Conservation (phyloP, 92 coral and sea anemone genomes). For the Plumapathes pennacea region DNA sequence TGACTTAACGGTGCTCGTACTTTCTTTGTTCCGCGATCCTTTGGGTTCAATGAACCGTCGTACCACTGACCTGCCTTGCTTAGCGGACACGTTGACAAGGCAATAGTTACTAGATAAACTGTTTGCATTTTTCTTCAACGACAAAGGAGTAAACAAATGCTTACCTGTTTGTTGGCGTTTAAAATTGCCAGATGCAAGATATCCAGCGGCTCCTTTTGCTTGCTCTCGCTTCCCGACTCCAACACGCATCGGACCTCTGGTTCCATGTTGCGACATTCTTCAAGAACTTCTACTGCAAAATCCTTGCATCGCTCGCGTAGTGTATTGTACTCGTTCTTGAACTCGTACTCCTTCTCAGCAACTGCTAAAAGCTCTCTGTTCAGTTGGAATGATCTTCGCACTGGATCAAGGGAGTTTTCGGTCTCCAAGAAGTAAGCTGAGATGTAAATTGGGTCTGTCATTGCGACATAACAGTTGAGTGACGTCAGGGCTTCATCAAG, state of each 20-base stretch:
- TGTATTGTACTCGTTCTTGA: conserved; percentile 67
- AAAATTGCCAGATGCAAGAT: conserved; percentile 53
- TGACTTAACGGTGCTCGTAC: too few relatives aligned
- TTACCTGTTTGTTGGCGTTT: conserved; percentile 40
- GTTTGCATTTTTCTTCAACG: too few relatives aligned
- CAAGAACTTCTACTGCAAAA: conserved; percentile 69
- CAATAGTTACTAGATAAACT: too few relatives aligned
- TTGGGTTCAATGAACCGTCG: too few relatives aligned
- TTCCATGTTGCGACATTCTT: conserved; percentile 80
- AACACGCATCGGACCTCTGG: conserved; percentile 68
- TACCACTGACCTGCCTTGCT: too few relatives aligned
- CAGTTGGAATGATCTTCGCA: conserved; percentile 61
- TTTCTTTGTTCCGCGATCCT: too few relatives aligned
- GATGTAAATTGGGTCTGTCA: conserved; percentile 65
- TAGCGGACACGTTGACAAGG: too few relatives aligned
- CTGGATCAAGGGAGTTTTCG: conserved; percentile 44
- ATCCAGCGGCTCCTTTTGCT: conserved; percentile 29
- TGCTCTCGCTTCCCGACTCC: conserved; percentile 21
- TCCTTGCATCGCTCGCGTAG: conserved; percentile 69
- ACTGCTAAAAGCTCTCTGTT: conserved; percentile 52
- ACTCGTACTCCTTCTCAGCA: conserved; percentile 68
- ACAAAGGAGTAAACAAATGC: too few relatives aligned
- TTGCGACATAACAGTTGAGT: conserved; percentile 57
- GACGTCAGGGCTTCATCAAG: too few relatives aligned
- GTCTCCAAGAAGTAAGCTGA: conserved; percentile 39